phyloP scores from a whole-genome alignment of 2,888 invertebrate genomes.

The Notodonta dromedarius region DNA sequence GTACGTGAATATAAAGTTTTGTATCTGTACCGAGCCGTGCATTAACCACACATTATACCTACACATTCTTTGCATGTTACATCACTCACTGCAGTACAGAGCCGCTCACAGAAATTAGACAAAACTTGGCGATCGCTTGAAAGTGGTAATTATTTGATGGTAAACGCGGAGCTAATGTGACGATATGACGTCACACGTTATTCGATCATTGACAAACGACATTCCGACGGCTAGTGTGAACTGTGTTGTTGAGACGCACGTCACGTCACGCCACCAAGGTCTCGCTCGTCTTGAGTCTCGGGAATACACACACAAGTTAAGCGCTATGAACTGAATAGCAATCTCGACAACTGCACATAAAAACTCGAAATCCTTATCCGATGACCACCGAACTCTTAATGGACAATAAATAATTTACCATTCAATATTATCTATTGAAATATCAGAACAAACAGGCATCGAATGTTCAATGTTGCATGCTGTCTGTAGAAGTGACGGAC shows the following conservation, averaged over 20 bases:
- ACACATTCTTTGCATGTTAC: constrained; percentile 61
- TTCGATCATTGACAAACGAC: constrained; percentile 83
- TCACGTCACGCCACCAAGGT: constrained; percentile 76
- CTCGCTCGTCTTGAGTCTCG: constrained; percentile 65
- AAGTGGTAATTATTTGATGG: constrained; percentile 64
- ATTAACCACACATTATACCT: constrained; percentile 53
- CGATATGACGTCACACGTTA: constrained; percentile 76
- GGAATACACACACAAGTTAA: constrained; percentile 50
- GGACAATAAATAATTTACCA: neutral
- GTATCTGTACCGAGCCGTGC: constrained; percentile 54
- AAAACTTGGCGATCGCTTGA: constrained; percentile 58
- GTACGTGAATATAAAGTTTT: constrained; percentile 65
- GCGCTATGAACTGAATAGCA: constrained; percentile 51
- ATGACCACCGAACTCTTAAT: neutral
- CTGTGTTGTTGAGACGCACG: constrained; percentile 70
- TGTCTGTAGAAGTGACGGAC: constrained; percentile 69
- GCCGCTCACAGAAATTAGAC: constrained; percentile 59
- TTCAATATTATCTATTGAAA: constrained; percentile 11
- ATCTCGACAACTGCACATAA: constrained; percentile 38
- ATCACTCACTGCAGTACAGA: constrained; percentile 43
- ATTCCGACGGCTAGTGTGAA: constrained; percentile 78
- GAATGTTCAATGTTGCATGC: constrained; percentile 58
- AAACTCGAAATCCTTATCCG: constrained; percentile 29
- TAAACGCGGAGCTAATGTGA: constrained; percentile 64
- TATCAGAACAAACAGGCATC: constrained; percentile 34